Conservation (phyloP, 2,113 vertebrate species). For the Paralichthys olivaceus region DNA sequence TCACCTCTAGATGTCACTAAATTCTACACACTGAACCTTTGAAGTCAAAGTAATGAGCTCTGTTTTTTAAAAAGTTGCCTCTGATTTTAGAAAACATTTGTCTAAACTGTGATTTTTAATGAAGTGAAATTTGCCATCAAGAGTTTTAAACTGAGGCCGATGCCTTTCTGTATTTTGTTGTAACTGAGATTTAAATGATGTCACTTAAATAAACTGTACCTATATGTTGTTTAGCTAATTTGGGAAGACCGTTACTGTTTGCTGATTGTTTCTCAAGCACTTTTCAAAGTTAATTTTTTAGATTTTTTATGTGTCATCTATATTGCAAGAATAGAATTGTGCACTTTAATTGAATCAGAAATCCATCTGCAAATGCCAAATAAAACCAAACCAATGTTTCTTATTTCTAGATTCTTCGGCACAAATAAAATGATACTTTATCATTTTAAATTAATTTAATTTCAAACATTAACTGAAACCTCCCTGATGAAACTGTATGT, state of each 20-base stretch:
- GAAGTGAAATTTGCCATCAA: neutral
- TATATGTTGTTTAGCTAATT: conserved; percentile 4
- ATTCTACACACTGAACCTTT: no score
- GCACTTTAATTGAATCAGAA: conserved; percentile 27
- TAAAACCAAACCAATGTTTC: neutral
- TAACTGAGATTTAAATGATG: conserved; percentile 2
- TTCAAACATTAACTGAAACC: neutral
- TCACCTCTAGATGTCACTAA: no score
- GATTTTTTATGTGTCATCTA: neutral
- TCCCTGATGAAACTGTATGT: neutral
- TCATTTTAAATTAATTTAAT: neutral
- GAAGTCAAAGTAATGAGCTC: neutral
- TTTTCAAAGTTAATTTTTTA: conserved; percentile 37
- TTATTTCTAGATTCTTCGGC: neutral
- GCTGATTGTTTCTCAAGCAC: conserved; percentile 6
- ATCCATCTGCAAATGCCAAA: neutral
- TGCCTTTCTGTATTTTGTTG: conserved; percentile 6
- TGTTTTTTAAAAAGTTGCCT: conserved; percentile 2
- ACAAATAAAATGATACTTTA: conserved; percentile 1
- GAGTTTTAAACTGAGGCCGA: neutral
- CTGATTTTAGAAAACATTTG: conserved; percentile 3
- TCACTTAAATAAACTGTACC: neutral
- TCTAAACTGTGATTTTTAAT: neutral
- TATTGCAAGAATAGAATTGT: conserved; percentile 3
- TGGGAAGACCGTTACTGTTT: conserved; percentile 1